Conservation (phyloP, 2,888 invertebrate genomes). For the Colletes collaris region DNA sequence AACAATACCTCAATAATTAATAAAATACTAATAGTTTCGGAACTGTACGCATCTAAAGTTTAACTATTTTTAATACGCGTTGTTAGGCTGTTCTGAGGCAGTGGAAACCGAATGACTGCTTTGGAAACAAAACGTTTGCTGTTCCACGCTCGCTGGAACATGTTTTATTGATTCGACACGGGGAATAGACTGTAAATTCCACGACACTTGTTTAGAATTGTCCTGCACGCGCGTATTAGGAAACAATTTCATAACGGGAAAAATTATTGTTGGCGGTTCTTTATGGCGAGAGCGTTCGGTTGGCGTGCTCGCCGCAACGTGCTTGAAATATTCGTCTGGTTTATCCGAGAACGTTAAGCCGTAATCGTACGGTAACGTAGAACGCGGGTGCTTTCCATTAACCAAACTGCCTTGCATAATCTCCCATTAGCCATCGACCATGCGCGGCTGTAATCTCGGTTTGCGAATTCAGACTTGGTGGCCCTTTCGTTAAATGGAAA, state of each 20-base stretch:
- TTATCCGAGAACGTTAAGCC: constrained; percentile 51
- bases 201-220: too few species aligned
- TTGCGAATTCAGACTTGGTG: constrained; percentile 52
- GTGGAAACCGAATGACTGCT: too few species aligned
- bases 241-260: not conserved
- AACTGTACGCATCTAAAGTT: too few species aligned
- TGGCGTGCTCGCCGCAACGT: not conserved
- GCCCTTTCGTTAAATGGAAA: constrained; percentile 48
- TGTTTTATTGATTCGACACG: too few species aligned
- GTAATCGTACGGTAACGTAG: constrained; percentile 51
- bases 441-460: constrained; percentile 54
- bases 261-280: not conserved
- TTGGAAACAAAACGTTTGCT: too few species aligned
- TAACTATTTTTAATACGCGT: too few species aligned
- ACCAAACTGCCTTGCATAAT: constrained; percentile 64
- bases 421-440: constrained; percentile 64
- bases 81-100: too few species aligned
- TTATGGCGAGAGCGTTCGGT: constrained; percentile 8
- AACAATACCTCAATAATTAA: too few species aligned
- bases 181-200: too few species aligned
- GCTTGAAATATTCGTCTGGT: constrained; percentile 51
- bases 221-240: not conserved
- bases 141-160: too few species aligned
- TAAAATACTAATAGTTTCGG: too few species aligned
- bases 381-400: constrained; percentile 59